A percentile compares a stretch with the other conserved stretches of the same genome.
These are phyloP conservation scores for Stegodyphus mimosarum DNA, from an alignment of 1,140 invertebrate species.

Conservation along the genomic window DNA sequence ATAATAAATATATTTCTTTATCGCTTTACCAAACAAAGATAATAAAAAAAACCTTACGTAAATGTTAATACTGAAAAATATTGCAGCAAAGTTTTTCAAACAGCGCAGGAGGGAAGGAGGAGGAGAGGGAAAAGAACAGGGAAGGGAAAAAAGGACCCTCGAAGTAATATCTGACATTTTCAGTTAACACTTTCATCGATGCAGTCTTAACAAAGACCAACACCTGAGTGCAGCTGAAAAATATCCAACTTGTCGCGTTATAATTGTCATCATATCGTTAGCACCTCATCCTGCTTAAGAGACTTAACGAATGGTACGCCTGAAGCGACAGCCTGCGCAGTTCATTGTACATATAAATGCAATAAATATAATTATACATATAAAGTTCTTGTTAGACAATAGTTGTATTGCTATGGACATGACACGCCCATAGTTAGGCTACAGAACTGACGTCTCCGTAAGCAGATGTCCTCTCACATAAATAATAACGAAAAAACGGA, in stretches of 20 bases:
- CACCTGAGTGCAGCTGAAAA: slow-evolving; percentile 7
- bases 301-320: slow-evolving; percentile 14
- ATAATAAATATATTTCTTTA: too few relatives aligned
- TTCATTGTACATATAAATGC: slow-evolving; percentile 9
- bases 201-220: slow-evolving; percentile 3
- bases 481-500: neutral
- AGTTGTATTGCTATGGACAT: slow-evolving; percentile 8
- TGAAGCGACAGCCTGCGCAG: slow-evolving; percentile 1
- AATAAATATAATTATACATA: too few relatives aligned
- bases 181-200: slow-evolving; percentile 8
- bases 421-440: slow-evolving; percentile 33
- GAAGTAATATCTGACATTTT: neutral
- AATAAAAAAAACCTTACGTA: too few relatives aligned
- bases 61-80: too few relatives aligned
- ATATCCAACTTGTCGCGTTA: slow-evolving; percentile 15
- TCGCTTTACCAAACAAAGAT: too few relatives aligned
- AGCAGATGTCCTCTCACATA: slow-evolving; percentile 7
- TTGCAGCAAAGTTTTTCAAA: too few relatives aligned
- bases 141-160: neutral
- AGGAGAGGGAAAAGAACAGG: neutral
- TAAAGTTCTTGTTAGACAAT: slow-evolving; percentile 17
- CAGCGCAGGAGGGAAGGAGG: neutral
- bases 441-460: neutral
- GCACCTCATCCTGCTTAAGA: slow-evolving; percentile 25
- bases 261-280: slow-evolving; percentile 36